These are phyloP conservation scores for Tetheella fluctuosa DNA, from an alignment of 2,888 invertebrate species.

Conservation along the genomic window DNA sequence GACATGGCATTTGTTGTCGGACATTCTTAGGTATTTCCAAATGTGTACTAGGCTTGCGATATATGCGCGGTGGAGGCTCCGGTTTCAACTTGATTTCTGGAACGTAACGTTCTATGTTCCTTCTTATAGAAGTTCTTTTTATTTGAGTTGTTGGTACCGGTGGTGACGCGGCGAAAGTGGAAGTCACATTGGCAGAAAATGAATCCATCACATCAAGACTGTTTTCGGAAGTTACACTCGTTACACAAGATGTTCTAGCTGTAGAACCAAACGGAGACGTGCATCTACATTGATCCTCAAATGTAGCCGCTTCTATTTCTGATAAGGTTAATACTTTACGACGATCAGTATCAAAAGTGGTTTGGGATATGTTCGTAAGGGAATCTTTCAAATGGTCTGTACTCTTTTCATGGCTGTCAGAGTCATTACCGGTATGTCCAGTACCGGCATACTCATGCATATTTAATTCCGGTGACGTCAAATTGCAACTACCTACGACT, in stretches of 20 bases:
- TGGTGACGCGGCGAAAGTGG: conserved; percentile 74
- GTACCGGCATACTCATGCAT: conserved; percentile 64
- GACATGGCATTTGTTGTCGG: conserved; percentile 66
- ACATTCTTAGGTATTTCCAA: conserved; percentile 78
- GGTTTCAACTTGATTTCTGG: conserved; percentile 76
- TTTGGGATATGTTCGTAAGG: conserved; percentile 58
- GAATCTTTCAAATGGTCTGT: conserved; percentile 57
- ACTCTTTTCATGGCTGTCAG: conserved; percentile 66
- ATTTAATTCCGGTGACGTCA: conserved; percentile 88
- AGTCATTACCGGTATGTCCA: conserved; percentile 63
- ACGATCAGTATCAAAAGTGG: conserved; percentile 56
- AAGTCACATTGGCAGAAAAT: conserved; percentile 78
- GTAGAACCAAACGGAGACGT: conserved; percentile 90
- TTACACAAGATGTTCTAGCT: conserved; percentile 86
- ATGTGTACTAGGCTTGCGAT: conserved; percentile 76
- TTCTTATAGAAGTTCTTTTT: conserved; percentile 78
- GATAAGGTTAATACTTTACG: conserved; percentile 78
- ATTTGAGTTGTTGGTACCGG: conserved; percentile 76
- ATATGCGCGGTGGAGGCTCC: conserved; percentile 74
- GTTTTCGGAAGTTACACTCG: conserved; percentile 84
- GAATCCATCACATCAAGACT: conserved; percentile 82
- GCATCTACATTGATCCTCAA: conserved; percentile 88
- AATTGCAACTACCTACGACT: conserved; percentile 92
- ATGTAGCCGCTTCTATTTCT: conserved; percentile 85
- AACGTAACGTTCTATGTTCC: conserved; percentile 71